Percentiles rank a stretch among this genome's conserved stretches.
Evolutionary conservation across 2,888 invertebrate genomes (phyloP).

Genomic region (Orthosia gracilis): DNA sequence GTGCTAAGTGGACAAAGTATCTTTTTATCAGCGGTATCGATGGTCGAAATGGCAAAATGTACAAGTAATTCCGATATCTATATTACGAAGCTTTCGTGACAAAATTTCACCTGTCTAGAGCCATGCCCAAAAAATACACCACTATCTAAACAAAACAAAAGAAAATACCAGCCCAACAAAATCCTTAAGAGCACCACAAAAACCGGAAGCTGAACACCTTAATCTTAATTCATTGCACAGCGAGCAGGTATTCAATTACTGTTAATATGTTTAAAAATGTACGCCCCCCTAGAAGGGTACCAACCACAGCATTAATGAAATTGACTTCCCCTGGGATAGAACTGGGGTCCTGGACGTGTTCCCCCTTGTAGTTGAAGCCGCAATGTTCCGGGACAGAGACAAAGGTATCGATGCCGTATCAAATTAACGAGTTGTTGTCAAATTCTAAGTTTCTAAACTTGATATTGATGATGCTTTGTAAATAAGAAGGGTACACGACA

Average conservation of each 20-base stretch:
- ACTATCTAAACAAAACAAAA: not conserved
- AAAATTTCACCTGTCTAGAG: no score
- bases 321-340: constrained; percentile 86
- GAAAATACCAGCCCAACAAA: constrained; percentile 13
- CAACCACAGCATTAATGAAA: constrained; percentile 89
- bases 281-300: constrained; percentile 76
- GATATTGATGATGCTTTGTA: constrained; percentile 65
- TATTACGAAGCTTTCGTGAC: no score
- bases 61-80: no score
- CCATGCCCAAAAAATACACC: no score
- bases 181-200: constrained; percentile 65
- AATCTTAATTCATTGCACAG: constrained; percentile 85
- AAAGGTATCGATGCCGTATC: constrained; percentile 75
- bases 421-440: constrained; percentile 74
- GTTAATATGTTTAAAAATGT: constrained; percentile 88
- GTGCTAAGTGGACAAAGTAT: no score
- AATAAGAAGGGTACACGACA: constrained; percentile 26
- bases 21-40: no score
- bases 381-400: constrained; percentile 72
- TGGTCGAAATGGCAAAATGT: no score
- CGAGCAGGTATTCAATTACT: constrained; percentile 86
- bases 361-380: constrained; percentile 65
- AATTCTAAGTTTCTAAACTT: constrained; percentile 65
- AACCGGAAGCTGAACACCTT: constrained; percentile 73
- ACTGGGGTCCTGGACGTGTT: constrained; percentile 61